Evolutionary conservation across 2,888 invertebrate species (phyloP).

Genomic region (Andrena bicolor): DNA sequence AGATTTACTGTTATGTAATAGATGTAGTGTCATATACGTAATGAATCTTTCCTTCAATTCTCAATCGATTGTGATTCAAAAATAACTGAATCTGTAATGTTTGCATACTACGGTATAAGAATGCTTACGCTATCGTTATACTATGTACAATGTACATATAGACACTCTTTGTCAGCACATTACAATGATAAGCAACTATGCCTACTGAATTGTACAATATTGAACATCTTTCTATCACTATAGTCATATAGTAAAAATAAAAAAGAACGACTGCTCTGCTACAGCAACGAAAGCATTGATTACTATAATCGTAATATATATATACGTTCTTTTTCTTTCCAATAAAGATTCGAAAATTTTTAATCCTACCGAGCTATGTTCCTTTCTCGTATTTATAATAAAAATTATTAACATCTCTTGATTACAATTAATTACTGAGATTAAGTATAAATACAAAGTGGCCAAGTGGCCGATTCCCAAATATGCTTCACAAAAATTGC

Average conservation of each 20-base stretch:
- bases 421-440: constrained; percentile 33
- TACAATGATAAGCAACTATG: constrained; percentile 46
- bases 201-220: constrained; percentile 48
- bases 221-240: constrained; percentile 45
- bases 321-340: constrained; percentile 22
- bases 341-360: constrained; percentile 27
- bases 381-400: constrained; percentile 21
- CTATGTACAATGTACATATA: constrained; percentile 61
- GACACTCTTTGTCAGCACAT: constrained; percentile 47
- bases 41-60: constrained; percentile 27
- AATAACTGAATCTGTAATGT: constrained; percentile 24
- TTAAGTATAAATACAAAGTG: constrained; percentile 46
- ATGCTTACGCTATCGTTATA: constrained; percentile 38
- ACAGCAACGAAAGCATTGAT: constrained; percentile 28
- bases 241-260: constrained; percentile 16
- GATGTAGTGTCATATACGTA: constrained; percentile 25
- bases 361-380: constrained; percentile 5
- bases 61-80: constrained; percentile 16
- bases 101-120: constrained; percentile 27
- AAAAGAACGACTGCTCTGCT: constrained; percentile 1
- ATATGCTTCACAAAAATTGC: constrained; percentile 47
- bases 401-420: constrained; percentile 38
- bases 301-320: constrained; percentile 24
- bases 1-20: constrained; percentile 11
- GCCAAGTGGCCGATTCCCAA: constrained; percentile 31